These are phyloP conservation scores for Pipistrellus pygmaeus DNA, from an alignment of 2,797 vertebrate genomes.

Conservation along the genomic window DNA sequence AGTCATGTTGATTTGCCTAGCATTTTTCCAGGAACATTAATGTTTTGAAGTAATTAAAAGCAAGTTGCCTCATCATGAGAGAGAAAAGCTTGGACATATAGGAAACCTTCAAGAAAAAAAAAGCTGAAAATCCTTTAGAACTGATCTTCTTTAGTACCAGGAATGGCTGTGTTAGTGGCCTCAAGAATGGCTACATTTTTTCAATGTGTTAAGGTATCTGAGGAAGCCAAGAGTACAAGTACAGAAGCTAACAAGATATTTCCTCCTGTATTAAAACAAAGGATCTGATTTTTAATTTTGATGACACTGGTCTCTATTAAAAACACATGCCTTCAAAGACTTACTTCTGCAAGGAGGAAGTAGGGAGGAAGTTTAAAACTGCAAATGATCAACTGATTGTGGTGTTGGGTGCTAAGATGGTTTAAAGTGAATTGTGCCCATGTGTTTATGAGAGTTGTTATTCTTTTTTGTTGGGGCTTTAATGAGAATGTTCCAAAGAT, in stretches of 20 bases:
- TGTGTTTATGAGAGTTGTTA: background rate
- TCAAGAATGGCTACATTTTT: background rate
- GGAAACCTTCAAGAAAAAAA: conserved; percentile 8
- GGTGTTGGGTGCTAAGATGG: background rate
- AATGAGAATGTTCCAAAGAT: background rate
- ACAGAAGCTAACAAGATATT: background rate
- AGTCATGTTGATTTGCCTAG: conserved; percentile 14
- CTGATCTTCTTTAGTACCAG: background rate
- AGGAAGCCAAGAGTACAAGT: background rate
- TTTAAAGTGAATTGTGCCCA: background rate
- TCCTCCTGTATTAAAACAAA: conserved; percentile 7
- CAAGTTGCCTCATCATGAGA: background rate
- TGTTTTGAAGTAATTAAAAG: conserved; percentile 34
- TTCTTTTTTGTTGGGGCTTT: background rate
- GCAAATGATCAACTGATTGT: background rate
- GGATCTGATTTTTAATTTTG: background rate
- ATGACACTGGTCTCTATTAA: background rate
- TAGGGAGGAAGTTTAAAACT: background rate
- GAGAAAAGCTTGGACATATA: background rate
- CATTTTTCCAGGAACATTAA: background rate
- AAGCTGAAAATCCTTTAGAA: background rate
- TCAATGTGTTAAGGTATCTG: background rate
- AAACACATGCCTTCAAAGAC: background rate
- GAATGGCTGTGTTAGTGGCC: background rate
- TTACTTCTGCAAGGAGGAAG: background rate